These are phyloP conservation scores for Crotalus helleri DNA, from an alignment of 2,113 vertebrate genomes.

Conservation along the genomic window DNA sequence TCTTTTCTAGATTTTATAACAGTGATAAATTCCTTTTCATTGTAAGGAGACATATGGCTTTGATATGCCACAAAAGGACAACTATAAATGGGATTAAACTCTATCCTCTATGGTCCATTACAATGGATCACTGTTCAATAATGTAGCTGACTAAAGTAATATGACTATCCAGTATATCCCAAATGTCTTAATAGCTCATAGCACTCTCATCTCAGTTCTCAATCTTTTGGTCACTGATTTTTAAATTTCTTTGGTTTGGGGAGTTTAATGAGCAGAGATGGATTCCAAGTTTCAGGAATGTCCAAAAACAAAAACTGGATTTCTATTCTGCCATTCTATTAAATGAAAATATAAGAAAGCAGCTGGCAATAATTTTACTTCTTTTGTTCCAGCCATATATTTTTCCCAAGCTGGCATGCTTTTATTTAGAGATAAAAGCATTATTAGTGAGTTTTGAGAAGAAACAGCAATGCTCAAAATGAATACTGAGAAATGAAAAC, in stretches of 20 bases:
- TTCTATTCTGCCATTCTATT: neutral
- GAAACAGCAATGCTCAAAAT: neutral
- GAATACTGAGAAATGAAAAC: neutral
- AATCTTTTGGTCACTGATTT: neutral
- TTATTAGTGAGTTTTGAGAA: neutral
- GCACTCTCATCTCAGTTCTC: neutral
- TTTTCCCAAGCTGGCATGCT: neutral
- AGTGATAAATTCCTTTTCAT: neutral
- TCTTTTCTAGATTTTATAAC: neutral
- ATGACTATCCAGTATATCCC: neutral
- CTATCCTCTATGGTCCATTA: conserved; percentile 25
- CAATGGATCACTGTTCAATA: conserved; percentile 8
- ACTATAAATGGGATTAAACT: neutral
- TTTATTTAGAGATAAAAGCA: conserved; percentile 3
- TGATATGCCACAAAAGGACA: conserved; percentile 5
- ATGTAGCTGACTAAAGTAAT: conserved; percentile 25
- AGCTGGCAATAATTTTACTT: conserved; percentile 3
- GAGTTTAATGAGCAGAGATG: conserved; percentile 7
- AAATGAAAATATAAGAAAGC: neutral
- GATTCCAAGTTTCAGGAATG: neutral
- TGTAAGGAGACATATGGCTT: neutral
- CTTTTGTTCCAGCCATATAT: neutral
- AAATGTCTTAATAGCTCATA: conserved; percentile 14
- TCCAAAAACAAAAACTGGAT: neutral
- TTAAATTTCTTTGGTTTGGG: conserved; percentile 1